Conservation (phyloP, 2,113 vertebrate species). For the Elachura formosa region DNA sequence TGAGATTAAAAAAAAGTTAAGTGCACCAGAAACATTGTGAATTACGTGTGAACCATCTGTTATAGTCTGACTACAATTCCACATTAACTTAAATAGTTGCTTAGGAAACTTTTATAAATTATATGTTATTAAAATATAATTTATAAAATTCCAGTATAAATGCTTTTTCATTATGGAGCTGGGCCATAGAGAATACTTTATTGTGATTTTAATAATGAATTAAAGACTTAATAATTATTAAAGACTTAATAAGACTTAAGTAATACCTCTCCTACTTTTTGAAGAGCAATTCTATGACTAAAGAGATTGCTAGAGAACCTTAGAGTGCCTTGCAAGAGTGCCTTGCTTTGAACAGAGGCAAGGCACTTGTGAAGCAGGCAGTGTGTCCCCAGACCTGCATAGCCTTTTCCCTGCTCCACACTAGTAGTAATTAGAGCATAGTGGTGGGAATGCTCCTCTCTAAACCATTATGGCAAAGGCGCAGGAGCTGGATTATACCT, state of each 20-base stretch:
- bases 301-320: background rate
- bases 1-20: background rate
- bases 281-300: background rate
- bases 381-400: accelerated
- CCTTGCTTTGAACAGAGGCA: background rate
- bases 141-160: background rate
- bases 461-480: background rate
- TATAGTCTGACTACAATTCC: background rate
- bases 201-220: background rate
- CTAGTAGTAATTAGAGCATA: background rate
- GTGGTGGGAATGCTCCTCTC: background rate
- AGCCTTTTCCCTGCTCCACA: background rate
- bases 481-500: background rate
- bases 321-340: background rate
- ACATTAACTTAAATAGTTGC: background rate
- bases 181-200: background rate
- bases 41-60: background rate
- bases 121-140: background rate
- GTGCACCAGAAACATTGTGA: background rate
- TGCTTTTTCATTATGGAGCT: background rate
- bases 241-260: no score
- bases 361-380: background rate
- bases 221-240: no score
- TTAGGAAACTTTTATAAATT: background rate
- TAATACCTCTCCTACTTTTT: background rate